These are phyloP conservation scores for Crossocerus cetratus DNA, from an alignment of 2,888 invertebrate genomes.

Conservation along the genomic window DNA sequence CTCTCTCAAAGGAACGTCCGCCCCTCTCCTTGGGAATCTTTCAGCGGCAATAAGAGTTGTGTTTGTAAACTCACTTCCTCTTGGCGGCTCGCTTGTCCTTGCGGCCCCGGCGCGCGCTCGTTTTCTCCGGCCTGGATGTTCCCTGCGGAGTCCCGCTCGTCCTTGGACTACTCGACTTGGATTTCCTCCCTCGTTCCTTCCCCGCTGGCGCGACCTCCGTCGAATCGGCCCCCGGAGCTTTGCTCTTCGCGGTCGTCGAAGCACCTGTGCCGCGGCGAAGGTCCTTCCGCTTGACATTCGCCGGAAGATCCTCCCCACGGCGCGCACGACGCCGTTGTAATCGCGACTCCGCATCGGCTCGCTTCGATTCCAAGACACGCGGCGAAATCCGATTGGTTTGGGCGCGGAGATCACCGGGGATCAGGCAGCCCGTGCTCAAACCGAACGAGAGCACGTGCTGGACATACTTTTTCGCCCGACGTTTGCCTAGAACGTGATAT, in stretches of 20 bases:
- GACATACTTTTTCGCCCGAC: constrained; percentile 62
- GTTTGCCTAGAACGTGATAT: constrained; percentile 56
- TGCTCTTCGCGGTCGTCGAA: neutral
- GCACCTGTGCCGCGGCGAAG: constrained; percentile 25
- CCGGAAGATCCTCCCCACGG: constrained; percentile 20
- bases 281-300: constrained; percentile 11
- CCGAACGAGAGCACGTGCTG: constrained; percentile 65
- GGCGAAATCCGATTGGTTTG: constrained; percentile 60
- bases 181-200: constrained; percentile 13
- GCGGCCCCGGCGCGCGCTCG: too few species aligned
- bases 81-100: neutral
- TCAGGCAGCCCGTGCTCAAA: constrained; percentile 65
- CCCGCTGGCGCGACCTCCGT: constrained; percentile 3
- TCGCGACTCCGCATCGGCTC: constrained; percentile 25
- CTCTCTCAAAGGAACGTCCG: too few species aligned
- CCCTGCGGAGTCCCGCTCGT: neutral
- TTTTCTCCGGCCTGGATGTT: neutral
- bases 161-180: neutral
- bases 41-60: too few species aligned
- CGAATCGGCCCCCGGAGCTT: neutral
- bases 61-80: neutral
- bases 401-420: constrained; percentile 59
- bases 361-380: constrained; percentile 27
- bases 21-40: too few species aligned
- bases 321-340: constrained; percentile 37